These are phyloP conservation scores for Picathartes gymnocephalus DNA, from an alignment of 2,113 vertebrate species.

Conservation along the genomic window DNA sequence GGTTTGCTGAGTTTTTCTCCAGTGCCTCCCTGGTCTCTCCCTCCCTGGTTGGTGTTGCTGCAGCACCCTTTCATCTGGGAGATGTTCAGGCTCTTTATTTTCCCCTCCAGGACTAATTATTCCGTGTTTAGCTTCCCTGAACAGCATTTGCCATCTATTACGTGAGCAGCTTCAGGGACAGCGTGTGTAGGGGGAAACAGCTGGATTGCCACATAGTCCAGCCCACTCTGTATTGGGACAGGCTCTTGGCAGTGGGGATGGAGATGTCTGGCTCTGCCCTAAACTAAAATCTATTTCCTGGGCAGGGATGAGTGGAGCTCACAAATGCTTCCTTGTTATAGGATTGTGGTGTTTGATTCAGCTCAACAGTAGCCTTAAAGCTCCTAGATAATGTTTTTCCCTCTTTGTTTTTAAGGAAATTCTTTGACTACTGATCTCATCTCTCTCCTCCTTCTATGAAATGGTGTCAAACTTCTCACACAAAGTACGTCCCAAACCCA, in stretches of 20 bases:
- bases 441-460: neutral
- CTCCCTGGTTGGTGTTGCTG: neutral
- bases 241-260: neutral
- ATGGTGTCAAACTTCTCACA: neutral
- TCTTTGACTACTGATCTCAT: neutral
- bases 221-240: neutral
- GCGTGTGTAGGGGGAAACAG: neutral
- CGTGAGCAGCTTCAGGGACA: neutral
- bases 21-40: neutral
- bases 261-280: neutral
- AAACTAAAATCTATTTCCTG: neutral
- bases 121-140: conserved; percentile 16
- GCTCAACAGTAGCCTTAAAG: neutral
- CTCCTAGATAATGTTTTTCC: neutral
- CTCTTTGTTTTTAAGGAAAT: neutral
- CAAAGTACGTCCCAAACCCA: neutral
- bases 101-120: neutral
- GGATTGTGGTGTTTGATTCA: neutral
- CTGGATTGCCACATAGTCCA: neutral
- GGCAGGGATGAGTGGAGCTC: neutral
- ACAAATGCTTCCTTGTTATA: neutral
- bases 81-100: neutral
- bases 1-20: neutral
- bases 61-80: neutral
- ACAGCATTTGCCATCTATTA: neutral